Evolutionary conservation across 1,140 invertebrate genomes (phyloP).

Genomic region (Brachionus asplanchnoidis): DNA sequence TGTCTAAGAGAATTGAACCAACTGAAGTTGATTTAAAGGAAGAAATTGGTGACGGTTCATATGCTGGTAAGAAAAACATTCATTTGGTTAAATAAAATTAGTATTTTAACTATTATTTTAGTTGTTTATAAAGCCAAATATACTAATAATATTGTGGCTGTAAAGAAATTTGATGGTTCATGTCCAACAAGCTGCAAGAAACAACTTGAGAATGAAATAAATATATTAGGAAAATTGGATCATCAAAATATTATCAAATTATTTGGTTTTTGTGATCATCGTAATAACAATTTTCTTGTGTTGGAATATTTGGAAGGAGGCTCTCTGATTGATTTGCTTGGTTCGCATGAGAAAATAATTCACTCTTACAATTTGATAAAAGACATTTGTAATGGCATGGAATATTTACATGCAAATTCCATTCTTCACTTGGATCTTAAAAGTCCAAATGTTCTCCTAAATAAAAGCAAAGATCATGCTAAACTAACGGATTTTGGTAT

Average conservation of each 20-base stretch:
- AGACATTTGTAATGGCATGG: neutral
- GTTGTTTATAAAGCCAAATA: neutral
- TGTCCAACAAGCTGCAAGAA: neutral
- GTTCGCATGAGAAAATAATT: neutral
- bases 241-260: conserved; percentile 19
- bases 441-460: neutral
- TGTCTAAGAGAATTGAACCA: neutral
- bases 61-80: neutral
- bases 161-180: conserved; percentile 6
- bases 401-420: neutral
- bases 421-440: conserved; percentile 10
- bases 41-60: neutral
- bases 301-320: neutral
- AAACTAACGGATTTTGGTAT: neutral
- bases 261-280: neutral
- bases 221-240: neutral
- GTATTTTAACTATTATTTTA: neutral
- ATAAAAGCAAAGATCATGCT: neutral
- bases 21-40: neutral
- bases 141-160: neutral
- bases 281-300: neutral
- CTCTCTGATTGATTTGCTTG: neutral
- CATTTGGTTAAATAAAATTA: neutral
- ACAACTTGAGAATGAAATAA: neutral
- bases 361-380: neutral